Evolutionary conservation across 2,797 vertebrate species (phyloP), one percentile per base, ranked within the genome.

Genomic region (Malurus leucopterus): DNA sequence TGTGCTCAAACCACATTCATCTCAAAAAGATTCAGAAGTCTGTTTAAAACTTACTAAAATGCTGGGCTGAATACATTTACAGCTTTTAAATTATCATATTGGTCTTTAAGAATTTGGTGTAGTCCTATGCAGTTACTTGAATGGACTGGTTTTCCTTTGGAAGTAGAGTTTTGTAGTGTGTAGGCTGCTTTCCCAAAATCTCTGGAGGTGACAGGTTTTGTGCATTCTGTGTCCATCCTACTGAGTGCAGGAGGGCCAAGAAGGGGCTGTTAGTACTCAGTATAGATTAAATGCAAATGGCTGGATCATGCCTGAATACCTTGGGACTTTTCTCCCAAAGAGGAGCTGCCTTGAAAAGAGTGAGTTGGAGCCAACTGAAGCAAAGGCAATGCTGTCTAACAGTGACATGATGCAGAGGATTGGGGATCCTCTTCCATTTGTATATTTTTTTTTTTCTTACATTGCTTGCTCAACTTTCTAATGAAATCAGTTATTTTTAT

Each of bases 401-500:
- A 1, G 11, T 61, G 41, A 21, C 22, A 11, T 4, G 27, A 11
- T 40, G 11, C 1, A 1, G 32, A 18, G 32, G 32, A 32, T 0
- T 72, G 0, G 11, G 20, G 29, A 58, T 41, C 8, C 23, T 55
- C 40, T 83, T 86, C 43, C 13, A 22, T 47, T 62, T 68, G 4
- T 51, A 7, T 32, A 11, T 6, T 10, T 36, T 68, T 57, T 32
- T 36, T 61, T 40, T 62, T 49, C 54, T 86, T 71, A 47, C 5
- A 36, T 43, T 62, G 10, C 54, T 77, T 57, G n/a, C n/a, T 74
- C 38, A 64, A 49, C 7, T 64, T 74, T 61, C 46, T 74, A 34
- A 74, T 38, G n/a, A 86, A 89, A 89, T 70, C 19, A 75, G 11
- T 67, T 69, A 50, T 71, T 79, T 68, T 41, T 85, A 68, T 46